Conservation (phyloP, 64 coral and sea anemone species). For the Stichodactyla mertensii region DNA sequence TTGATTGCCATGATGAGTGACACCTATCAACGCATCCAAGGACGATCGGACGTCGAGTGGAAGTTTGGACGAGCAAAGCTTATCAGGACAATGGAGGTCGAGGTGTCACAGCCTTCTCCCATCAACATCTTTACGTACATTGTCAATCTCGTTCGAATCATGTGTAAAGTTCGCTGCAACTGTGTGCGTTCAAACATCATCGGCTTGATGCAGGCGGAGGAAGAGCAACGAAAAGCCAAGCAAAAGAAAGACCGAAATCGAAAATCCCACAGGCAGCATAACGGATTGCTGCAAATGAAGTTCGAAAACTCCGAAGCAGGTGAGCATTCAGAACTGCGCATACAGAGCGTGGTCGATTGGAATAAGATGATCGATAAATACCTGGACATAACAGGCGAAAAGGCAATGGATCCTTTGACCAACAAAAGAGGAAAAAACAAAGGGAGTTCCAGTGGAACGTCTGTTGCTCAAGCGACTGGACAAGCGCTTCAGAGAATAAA, state of each 20-base stretch:
- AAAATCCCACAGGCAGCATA: background rate
- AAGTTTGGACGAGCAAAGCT: constrained; percentile 93
- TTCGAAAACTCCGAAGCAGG: background rate
- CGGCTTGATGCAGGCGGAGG: background rate
- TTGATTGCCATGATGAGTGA: constrained; percentile 99
- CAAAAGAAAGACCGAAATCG: background rate
- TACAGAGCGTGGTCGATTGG: constrained; percentile 55
- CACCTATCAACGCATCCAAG: constrained; percentile 92
- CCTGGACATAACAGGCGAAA: constrained; percentile 48
- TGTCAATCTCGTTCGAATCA: constrained; percentile 43
- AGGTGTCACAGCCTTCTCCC: constrained; percentile 59
- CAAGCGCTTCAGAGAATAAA: constrained; percentile 31
- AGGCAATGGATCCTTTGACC: background rate
- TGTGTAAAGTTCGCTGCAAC: constrained; percentile 33
- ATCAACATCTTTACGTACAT: constrained; percentile 81
- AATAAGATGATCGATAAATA: constrained; percentile 43
- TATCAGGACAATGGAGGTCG: constrained; percentile 88
- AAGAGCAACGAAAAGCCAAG: background rate
- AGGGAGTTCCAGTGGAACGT: background rate
- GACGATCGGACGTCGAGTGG: constrained; percentile 89
- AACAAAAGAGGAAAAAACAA: background rate
- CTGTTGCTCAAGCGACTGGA: background rate
- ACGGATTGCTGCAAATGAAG: background rate
- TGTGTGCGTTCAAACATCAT: constrained; percentile 22
- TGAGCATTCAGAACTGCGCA: constrained; percentile 10